These are phyloP conservation scores for Acronicta alni DNA, from an alignment of 2,888 invertebrate genomes.

Conservation along the genomic window DNA sequence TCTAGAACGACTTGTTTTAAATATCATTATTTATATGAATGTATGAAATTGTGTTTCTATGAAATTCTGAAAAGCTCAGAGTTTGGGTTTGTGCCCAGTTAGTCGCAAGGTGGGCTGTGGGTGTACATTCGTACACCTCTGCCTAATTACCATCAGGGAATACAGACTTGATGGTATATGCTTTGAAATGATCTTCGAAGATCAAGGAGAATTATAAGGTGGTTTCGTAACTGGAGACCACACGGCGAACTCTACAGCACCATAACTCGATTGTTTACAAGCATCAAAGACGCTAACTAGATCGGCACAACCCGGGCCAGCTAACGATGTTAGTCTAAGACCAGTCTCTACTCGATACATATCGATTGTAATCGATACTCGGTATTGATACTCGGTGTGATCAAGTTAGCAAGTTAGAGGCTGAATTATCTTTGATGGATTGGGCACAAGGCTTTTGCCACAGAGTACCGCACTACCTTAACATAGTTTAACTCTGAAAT, in stretches of 20 bases:
- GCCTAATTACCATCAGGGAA: too few relatives aligned
- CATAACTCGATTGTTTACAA: slow-evolving; percentile 56
- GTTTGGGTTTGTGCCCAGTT: too few relatives aligned
- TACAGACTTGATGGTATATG: too few relatives aligned
- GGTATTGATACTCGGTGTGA: slow-evolving; percentile 42
- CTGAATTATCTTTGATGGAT: slow-evolving; percentile 51
- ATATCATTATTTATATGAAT: too few relatives aligned
- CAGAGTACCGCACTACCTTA: slow-evolving; percentile 4
- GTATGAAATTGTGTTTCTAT: too few relatives aligned
- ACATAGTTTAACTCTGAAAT: background rate
- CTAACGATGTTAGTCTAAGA: slow-evolving; percentile 54
- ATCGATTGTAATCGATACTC: slow-evolving; percentile 39
- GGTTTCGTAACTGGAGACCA: slow-evolving; percentile 1
- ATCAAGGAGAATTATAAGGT: background rate
- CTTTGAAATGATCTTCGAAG: background rate
- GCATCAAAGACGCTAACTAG: slow-evolving; percentile 51
- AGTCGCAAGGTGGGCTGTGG: too few relatives aligned
- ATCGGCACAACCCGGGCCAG: slow-evolving; percentile 43
- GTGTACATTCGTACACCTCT: too few relatives aligned
- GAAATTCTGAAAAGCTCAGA: too few relatives aligned
- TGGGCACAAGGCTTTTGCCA: slow-evolving; percentile 16
- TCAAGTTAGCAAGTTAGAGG: slow-evolving; percentile 53
- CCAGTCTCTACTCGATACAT: slow-evolving; percentile 43
- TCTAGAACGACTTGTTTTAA: too few relatives aligned
- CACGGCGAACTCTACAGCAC: slow-evolving; percentile 28